Evolutionary conservation across 1,140 invertebrate species (phyloP), one percentile per base, ranked within the genome.

Genomic region (Paralvinella palmiformis): DNA sequence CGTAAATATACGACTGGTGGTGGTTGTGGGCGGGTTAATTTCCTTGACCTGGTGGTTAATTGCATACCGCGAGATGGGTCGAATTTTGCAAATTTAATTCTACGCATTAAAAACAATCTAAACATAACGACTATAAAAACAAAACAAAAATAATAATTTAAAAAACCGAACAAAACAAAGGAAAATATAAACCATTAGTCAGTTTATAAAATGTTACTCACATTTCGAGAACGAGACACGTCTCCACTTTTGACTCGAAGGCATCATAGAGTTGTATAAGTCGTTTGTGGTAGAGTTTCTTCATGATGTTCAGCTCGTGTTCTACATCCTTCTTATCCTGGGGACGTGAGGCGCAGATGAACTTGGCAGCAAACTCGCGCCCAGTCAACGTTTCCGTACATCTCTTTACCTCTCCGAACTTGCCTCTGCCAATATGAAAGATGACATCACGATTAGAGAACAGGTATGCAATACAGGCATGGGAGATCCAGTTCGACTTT

Each of bases 281-380:
- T 67, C 93, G 81, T 5, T 94, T 92, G 85, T 98, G 94, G 74
- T 94, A 91, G 10, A 98, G 84, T 62, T 86, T 82, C 73, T 91
- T 86, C 95, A 98, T 98, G 67, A 98, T 95, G 68, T 96, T 93
- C 29, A 98, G 89, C 81, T 98, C 96, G 60, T 94, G 85, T 77
- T 94, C 90, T 33, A 97, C 94, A 77, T 95, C 91, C 62, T 90
- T 83, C 48, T 76, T 65, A 75, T 97, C 94, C 75, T 96, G 91
- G 63, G 89, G 86, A 63, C 89, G 87, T 24, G 85, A 85, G 10
- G 91, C 89, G 41, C 87, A 88, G 45, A 98, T 91, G 74, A 96
- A 92, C 81, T 98, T 98, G 0, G 93, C 94, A 1, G 96, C 96
- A 65, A 98, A 82, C 63, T 87, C 85, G 55, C 93, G 79, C 0